Evolutionary conservation across 1,140 invertebrate species (phyloP).

Genomic region (Apis mellifera): Amel_HAv3.1 CM009942.2:9839001-9839500

Average conservation of each 20-base stretch:
- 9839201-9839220: constrained; percentile 37
- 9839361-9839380: constrained; percentile 51
- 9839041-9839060: constrained; percentile 1
- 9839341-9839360: constrained; percentile 40
- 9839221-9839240: constrained; percentile 34
- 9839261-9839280: background rate
- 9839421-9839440: constrained; percentile 54
- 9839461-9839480: no score
- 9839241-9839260: constrained; percentile 43
- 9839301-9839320: constrained; percentile 4
- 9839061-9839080: constrained; percentile 5
- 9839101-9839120: background rate
- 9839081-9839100: constrained; percentile 3
- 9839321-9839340: background rate
- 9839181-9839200: constrained; percentile 26
- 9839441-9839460: background rate
- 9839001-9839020: background rate
- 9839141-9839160: constrained; percentile 7
- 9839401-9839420: constrained; percentile 45
- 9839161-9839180: constrained; percentile 19
- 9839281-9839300: background rate
- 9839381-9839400: constrained; percentile 20
- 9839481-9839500: background rate
- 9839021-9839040: background rate
- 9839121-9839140: background rate